A percentile compares a stretch with the other conserved stretches of the same genome.
Evolutionary conservation across 1,140 invertebrate species (phyloP).

Genomic region (Triops longicaudatus): DNA sequence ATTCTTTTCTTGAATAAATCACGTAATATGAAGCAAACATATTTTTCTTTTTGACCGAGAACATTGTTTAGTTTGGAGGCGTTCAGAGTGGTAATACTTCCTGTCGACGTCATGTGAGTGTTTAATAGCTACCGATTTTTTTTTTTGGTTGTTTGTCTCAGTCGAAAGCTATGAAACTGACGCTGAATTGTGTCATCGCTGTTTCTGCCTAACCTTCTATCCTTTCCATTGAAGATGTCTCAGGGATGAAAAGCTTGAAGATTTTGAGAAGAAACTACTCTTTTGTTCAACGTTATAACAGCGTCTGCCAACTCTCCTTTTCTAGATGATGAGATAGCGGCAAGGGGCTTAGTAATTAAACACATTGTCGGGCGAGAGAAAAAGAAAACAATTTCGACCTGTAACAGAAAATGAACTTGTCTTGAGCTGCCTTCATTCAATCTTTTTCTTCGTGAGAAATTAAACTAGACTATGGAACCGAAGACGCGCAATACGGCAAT

Average conservation of each 20-base stretch:
- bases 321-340: constrained; percentile 10
- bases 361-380: background rate
- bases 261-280: background rate
- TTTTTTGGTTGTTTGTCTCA: background rate
- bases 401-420: background rate
- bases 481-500: background rate
- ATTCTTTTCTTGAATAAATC: too few relatives aligned
- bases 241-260: background rate
- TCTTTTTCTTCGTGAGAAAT: too few relatives aligned
- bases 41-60: background rate
- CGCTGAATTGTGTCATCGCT: background rate
- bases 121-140: background rate
- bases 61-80: background rate
- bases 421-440: background rate
- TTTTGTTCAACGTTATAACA: background rate
- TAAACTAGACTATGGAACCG: background rate
- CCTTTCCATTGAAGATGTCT: background rate
- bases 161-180: background rate
- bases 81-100: background rate
- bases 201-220: background rate
- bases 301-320: background rate
- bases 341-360: background rate
- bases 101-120: background rate
- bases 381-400: background rate
- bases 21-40: too few relatives aligned